Conservation (phyloP, 2,113 vertebrate species). For the Tonatia bakeri region DNA sequence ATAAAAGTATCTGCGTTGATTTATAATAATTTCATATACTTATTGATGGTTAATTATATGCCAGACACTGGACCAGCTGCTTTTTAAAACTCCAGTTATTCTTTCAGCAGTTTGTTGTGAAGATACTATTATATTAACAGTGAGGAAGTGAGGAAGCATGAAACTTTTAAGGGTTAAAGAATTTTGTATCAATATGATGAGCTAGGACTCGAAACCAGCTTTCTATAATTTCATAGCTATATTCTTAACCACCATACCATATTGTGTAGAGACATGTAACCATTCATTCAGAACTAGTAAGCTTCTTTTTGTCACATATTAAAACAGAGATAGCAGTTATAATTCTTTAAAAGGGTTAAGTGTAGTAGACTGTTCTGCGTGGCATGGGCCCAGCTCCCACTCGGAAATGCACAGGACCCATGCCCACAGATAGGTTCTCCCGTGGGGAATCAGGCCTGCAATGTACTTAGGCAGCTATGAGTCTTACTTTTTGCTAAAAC, state of each 20-base stretch:
- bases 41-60: not conserved
- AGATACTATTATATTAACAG: not conserved
- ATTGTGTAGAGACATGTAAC: not conserved
- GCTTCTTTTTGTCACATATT: not conserved
- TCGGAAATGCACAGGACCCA: too few relatives aligned
- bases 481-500: too few relatives aligned
- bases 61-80: not conserved
- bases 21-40: conserved; percentile 28
- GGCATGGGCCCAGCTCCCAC: too few relatives aligned
- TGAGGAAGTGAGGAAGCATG: not conserved
- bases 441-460: too few relatives aligned
- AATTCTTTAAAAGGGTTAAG: conserved; percentile 14
- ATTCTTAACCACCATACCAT: not conserved
- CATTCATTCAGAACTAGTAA: not conserved
- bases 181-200: conserved; percentile 14
- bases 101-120: not conserved
- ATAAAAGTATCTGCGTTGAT: conserved; percentile 9
- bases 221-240: conserved; percentile 28
- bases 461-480: too few relatives aligned
- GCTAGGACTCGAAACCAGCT: not conserved
- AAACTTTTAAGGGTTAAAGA: not conserved
- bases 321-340: not conserved
- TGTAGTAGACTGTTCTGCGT: not conserved
- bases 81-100: not conserved
- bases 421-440: too few relatives aligned